phyloP scores from a whole-genome alignment of 2,113 vertebrate species.

The Podarcis raffonei region DNA sequence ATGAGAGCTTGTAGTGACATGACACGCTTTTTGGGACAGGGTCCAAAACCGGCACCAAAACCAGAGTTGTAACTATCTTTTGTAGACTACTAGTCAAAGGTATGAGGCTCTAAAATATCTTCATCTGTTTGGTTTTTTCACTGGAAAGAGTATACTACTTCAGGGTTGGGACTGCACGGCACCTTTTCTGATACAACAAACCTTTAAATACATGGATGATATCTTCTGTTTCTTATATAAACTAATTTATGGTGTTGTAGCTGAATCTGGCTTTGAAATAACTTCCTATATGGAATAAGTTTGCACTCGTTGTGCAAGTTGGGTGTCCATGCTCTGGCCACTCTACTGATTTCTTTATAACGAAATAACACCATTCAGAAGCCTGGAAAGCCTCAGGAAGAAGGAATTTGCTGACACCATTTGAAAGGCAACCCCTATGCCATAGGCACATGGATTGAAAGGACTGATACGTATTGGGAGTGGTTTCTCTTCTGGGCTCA shows the following conservation, averaged over 20 bases:
- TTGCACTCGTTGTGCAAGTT: neutral
- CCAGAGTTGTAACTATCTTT: neutral
- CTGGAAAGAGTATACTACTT: neutral
- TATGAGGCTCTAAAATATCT: neutral
- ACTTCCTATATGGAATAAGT: neutral
- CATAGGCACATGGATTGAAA: too few relatives aligned
- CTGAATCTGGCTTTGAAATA: neutral
- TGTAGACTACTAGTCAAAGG: neutral
- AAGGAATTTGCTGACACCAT: neutral
- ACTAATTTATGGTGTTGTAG: neutral
- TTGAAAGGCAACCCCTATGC: neutral
- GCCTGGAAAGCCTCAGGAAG: neutral
- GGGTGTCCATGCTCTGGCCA: neutral
- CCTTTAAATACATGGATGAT: too few relatives aligned
- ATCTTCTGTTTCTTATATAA: neutral
- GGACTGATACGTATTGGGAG: neutral
- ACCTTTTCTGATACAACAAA: neutral
- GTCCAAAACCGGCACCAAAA: neutral
- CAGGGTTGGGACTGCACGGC: neutral
- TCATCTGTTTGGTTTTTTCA: neutral
- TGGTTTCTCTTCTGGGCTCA: neutral
- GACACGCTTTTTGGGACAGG: neutral
- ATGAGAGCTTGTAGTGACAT: neutral
- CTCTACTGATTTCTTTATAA: too few relatives aligned
- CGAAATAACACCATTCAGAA: neutral